Percentiles rank a stretch among this genome's conserved stretches.
These are phyloP conservation scores for Hypocryptadius cinnamomeus DNA, from an alignment of 2,113 vertebrate species.

Conservation along the genomic window DNA sequence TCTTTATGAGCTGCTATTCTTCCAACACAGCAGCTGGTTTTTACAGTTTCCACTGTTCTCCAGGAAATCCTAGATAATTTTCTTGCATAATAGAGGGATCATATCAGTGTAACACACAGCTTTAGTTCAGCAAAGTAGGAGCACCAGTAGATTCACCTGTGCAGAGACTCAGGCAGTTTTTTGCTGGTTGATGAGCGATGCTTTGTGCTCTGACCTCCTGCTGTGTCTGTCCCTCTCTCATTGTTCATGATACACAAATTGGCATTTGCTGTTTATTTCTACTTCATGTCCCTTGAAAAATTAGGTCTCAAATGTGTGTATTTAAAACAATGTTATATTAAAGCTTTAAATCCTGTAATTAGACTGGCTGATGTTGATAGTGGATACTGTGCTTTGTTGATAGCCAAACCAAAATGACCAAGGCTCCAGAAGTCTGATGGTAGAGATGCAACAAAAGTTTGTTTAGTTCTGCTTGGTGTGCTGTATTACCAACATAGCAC, in stretches of 20 bases:
- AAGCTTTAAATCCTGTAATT: not conserved
- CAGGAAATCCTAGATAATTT: not conserved
- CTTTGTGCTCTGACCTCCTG: not conserved
- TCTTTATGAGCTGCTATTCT: not conserved
- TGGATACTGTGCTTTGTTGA: not conserved
- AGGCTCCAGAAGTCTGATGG: not conserved
- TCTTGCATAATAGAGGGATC: not conserved
- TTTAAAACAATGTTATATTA: not conserved
- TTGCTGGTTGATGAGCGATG: rapidly evolving
- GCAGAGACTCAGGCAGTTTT: not conserved
- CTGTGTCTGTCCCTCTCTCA: not conserved
- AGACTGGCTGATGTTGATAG: not conserved
- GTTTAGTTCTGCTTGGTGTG: not conserved
- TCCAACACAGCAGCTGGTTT: not conserved
- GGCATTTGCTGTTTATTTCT: not conserved
- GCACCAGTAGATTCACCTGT: not conserved
- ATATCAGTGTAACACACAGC: not conserved
- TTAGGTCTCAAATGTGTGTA: not conserved
- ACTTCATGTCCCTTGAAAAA: not conserved
- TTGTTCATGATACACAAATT: not conserved
- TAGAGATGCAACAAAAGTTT: not conserved
- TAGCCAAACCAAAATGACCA: not conserved
- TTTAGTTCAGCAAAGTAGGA: not conserved
- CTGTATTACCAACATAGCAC: not conserved
- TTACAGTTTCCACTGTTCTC: not conserved